Evolutionary conservation across 2,888 invertebrate genomes (phyloP).

Genomic region (Dicroscelio sp.): DNA sequence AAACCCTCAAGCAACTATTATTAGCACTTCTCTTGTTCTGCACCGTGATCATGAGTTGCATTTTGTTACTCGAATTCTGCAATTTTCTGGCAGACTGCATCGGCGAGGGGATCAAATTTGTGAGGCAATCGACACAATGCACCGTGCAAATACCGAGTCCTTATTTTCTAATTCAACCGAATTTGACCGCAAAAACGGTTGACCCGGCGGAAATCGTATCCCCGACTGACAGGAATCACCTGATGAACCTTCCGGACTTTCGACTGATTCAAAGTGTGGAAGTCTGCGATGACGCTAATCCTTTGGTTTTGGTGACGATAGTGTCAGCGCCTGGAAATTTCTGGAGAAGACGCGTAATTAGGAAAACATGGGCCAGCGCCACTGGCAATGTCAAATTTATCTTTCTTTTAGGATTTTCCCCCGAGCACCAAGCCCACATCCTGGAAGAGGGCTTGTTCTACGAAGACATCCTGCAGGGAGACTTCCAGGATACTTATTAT

Average conservation of each 20-base stretch:
- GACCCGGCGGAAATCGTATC: neutral
- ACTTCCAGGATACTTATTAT: slow-evolving; percentile 24
- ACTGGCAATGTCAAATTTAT: neutral
- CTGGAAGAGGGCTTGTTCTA: neutral
- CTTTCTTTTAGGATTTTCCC: slow-evolving; percentile 51
- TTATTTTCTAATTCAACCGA: neutral
- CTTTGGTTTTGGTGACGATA: neutral
- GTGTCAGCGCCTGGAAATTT: slow-evolving; percentile 30
- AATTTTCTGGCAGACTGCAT: neutral
- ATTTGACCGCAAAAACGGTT: neutral
- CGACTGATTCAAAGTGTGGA: neutral
- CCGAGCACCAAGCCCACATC: neutral
- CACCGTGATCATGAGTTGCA: neutral
- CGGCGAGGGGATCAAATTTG: neutral
- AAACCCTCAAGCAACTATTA: neutral
- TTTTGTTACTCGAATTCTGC: neutral
- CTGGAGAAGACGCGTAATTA: neutral
- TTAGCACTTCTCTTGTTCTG: neutral
- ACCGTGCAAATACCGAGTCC: neutral
- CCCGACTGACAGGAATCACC: neutral
- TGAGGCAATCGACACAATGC: neutral
- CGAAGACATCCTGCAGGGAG: slow-evolving; percentile 59
- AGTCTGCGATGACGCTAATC: neutral
- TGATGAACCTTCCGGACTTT: slow-evolving; percentile 33
- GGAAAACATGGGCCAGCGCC: slow-evolving; percentile 38